phyloP scores from a whole-genome alignment of 2,888 invertebrate genomes.

The Neoaliturus tenellus region DNA sequence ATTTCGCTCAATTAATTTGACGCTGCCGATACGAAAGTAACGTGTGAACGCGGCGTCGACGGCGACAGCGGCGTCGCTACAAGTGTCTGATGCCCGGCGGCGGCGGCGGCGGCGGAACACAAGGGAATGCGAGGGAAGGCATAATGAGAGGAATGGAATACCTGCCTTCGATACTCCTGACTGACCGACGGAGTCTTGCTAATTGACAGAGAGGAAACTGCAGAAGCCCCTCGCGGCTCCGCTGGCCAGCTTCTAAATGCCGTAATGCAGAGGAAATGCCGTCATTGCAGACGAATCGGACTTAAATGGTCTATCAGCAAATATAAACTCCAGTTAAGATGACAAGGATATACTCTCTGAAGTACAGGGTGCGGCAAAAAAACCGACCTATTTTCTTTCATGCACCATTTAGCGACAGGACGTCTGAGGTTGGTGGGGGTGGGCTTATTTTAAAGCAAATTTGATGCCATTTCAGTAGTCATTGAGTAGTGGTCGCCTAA shows the following conservation, averaged over 20 bases:
- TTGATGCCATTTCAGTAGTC: too few relatives aligned
- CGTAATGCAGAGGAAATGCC: too few relatives aligned
- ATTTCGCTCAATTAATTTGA: not conserved
- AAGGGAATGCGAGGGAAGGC: not conserved
- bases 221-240: conserved; percentile 1
- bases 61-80: not conserved
- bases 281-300: too few relatives aligned
- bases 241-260: not conserved
- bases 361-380: too few relatives aligned
- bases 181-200: not conserved
- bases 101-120: not conserved
- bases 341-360: too few relatives aligned
- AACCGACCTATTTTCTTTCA: too few relatives aligned
- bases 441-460: too few relatives aligned
- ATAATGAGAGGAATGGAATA: conserved; percentile 23
- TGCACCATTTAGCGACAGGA: too few relatives aligned
- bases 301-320: too few relatives aligned
- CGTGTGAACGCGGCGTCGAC: not conserved
- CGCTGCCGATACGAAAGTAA: not conserved
- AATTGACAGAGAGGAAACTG: conserved; percentile 23
- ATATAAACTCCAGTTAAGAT: too few relatives aligned
- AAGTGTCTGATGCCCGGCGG: not conserved
- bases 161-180: conserved; percentile 23
- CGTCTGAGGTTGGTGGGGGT: too few relatives aligned
- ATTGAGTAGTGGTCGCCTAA: too few relatives aligned